Evolutionary conservation across 2,113 vertebrate genomes (phyloP).

Genomic region (Heterocephalus glaber): DNA sequence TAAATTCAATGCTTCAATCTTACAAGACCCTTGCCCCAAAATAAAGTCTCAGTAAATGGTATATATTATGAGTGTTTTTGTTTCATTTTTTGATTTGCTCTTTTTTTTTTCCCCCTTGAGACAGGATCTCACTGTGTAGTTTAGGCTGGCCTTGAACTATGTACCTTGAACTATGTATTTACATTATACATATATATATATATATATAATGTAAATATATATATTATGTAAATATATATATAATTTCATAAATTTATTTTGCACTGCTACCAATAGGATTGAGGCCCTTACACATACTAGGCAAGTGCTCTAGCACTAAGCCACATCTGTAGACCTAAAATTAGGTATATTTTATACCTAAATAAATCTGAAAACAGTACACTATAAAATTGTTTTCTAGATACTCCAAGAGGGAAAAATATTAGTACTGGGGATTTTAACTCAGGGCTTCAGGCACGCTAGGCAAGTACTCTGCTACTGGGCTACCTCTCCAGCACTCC

Average conservation of each 20-base stretch:
- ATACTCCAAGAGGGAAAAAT: neutral
- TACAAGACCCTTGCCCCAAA: neutral
- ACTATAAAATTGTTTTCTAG: conserved; percentile 15
- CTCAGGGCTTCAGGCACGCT: neutral
- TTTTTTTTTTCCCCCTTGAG: too few relatives aligned
- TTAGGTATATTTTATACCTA: neutral
- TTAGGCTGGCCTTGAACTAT: neutral
- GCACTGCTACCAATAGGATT: neutral
- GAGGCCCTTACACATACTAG: neutral
- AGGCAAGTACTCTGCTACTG: neutral
- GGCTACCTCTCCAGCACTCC: neutral
- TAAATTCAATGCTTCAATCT: neutral
- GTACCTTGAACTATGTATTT: too few relatives aligned
- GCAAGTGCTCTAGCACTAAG: neutral
- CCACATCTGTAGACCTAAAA: neutral
- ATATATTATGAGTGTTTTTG: neutral
- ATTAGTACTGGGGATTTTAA: neutral
- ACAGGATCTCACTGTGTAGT: neutral
- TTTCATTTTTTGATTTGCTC: neutral
- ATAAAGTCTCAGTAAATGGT: neutral
- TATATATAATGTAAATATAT: too few relatives aligned
- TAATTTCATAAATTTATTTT: too few relatives aligned
- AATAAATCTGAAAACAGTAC: neutral
- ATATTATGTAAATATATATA: too few relatives aligned
- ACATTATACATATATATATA: too few relatives aligned